Percentiles rank a stretch among this genome's conserved stretches.
Conservation (phyloP, 1,140 invertebrate genomes). For the Artemia franciscana region DNA sequence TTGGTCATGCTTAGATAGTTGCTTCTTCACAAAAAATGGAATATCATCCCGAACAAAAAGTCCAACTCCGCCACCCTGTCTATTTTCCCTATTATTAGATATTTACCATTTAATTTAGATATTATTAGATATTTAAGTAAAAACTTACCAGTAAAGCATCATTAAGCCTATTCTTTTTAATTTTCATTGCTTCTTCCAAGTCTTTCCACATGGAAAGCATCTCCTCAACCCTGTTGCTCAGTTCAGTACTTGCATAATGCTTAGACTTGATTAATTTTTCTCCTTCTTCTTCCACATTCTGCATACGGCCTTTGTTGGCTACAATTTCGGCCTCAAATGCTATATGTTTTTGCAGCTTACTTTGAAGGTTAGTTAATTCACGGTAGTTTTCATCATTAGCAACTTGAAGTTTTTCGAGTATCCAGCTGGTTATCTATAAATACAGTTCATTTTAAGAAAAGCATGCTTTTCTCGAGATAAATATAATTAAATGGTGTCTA, state of each 20-base stretch:
- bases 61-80: too few species aligned
- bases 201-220: conserved; percentile 61
- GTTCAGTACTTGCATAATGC: conserved; percentile 72
- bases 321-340: conserved; percentile 82
- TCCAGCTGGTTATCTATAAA: conserved; percentile 47
- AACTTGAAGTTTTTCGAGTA: conserved; percentile 75
- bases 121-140: too few species aligned
- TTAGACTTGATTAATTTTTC: conserved; percentile 55
- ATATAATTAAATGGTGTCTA: conserved; percentile 1
- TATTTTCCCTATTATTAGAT: too few species aligned
- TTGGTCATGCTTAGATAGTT: too few species aligned
- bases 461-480: not conserved
- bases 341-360: conserved; percentile 88
- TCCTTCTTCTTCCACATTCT: conserved; percentile 56
- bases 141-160: conserved; percentile 69
- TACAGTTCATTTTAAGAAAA: not conserved
- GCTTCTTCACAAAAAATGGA: too few species aligned
- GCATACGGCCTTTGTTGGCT: conserved; percentile 68
- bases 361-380: conserved; percentile 75
- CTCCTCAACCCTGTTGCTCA: conserved; percentile 52
- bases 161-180: conserved; percentile 66
- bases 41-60: too few species aligned
- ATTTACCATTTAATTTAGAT: too few species aligned
- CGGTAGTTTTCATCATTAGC: conserved; percentile 77
- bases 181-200: conserved; percentile 41